Conservation (phyloP, 2,113 vertebrate genomes). For the Siniperca knerii region DNA sequence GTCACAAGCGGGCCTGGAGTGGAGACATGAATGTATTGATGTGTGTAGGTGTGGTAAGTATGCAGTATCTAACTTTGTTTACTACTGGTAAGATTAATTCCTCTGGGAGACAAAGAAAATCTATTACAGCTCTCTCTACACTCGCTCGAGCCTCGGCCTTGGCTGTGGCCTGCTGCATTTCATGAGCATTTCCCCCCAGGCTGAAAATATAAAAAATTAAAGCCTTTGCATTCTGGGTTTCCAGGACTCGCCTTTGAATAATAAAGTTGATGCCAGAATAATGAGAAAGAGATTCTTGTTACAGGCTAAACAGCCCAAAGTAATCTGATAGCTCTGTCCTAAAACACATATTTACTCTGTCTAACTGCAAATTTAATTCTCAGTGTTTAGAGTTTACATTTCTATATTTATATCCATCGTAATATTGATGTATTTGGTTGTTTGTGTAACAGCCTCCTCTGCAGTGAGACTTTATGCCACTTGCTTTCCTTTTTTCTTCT, state of each 20-base stretch:
- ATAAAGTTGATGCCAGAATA: conserved; percentile 21
- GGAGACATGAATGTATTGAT: neutral
- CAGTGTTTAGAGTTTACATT: neutral
- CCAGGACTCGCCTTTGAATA: conserved; percentile 29
- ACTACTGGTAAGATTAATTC: conserved; percentile 14
- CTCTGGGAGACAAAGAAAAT: conserved; percentile 30
- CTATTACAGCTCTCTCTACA: conserved; percentile 1
- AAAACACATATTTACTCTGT: neutral
- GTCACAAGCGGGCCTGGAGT: neutral
- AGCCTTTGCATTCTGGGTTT: conserved; percentile 33
- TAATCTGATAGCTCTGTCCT: conserved; percentile 1
- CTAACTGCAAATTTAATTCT: conserved; percentile 8
- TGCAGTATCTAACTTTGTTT: conserved; percentile 17
- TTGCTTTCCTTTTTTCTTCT: neutral
- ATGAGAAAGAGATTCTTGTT: conserved; percentile 19
- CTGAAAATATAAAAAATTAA: conserved; percentile 16
- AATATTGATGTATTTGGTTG: conserved; percentile 18
- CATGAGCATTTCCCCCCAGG: neutral
- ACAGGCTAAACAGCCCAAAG: neutral
- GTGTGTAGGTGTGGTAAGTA: neutral
- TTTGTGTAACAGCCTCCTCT: conserved; percentile 30
- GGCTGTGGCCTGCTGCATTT: conserved; percentile 8
- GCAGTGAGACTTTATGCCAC: conserved; percentile 1
- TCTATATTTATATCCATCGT: conserved; percentile 10
- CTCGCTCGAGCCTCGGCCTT: neutral